Evolutionary conservation across 2,113 vertebrate genomes (phyloP), one percentile per base, ranked within the genome.

Genomic region (Poeciliopsis retropinna): DNA sequence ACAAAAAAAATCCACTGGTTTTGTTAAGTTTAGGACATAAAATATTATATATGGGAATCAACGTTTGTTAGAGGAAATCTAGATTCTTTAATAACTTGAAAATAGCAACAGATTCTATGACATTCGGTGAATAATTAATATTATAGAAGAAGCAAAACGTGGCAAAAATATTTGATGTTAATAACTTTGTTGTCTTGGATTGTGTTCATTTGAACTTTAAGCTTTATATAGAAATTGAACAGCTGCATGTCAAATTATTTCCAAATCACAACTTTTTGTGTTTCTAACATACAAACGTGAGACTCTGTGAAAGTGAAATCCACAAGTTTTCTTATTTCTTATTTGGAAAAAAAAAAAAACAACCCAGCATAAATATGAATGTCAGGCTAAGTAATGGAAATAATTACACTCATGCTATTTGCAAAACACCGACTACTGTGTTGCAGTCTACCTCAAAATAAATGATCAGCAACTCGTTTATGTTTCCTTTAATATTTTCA

Each of bases 391-490:
- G 57, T 13, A 6, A 7, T 9, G 29, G 14, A 13, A 37, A 22
- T 68, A 66, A 44, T 31, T n/a, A n/a, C 2, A 69, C 22, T 25
- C n/a, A 30, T 63, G 27, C 15, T n/a, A 65, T 29, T 29, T 67
- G 51, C 27, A 67, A 67, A 75, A 67, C 60, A 57, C 25, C 29
- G 32, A 11, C 47, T 29, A 29, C 0, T 67, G 25, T 60, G 31
- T 27, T 28, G 62, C 14, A 12, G 47, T 74, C 64, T 63, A 63
- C 12, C 30, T 60, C n/a, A 27, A 77, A 37, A 64, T 27, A 13
- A 69, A 44, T 19, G 60, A 67, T 78, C 79, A 81, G 60, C 64
- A 72, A 30, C 28, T 29, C 30, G 75, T 85, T 76, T 79, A 70
- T 66, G 66, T 76, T 76, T 78, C 51, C 37, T 41, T 41, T 51